Evolutionary conservation across 1,140 invertebrate genomes (phyloP).

Genomic region (Halictus rubicundus): DNA sequence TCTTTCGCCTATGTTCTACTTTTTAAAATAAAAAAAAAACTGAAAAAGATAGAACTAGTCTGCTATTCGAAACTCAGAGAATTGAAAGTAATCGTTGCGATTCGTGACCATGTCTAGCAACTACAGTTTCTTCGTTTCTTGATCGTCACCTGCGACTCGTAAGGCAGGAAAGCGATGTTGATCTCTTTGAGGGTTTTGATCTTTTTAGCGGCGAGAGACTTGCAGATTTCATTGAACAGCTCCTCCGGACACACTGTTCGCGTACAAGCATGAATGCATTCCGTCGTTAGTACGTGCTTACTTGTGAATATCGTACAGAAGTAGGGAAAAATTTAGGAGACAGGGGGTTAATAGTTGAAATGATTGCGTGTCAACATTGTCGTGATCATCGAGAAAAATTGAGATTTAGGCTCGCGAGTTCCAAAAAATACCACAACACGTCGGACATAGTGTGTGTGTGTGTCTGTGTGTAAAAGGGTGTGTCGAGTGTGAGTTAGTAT

Average conservation of each 20-base stretch:
- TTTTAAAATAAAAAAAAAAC: constrained; percentile 26
- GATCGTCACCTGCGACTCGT: constrained; percentile 95
- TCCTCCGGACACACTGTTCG: constrained; percentile 91
- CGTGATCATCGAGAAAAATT: constrained; percentile 7
- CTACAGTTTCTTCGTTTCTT: constrained; percentile 44
- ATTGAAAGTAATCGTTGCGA: constrained; percentile 16
- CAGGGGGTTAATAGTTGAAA: constrained; percentile 14
- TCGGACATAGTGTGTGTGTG: constrained; percentile 29
- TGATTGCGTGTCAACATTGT: constrained; percentile 21
- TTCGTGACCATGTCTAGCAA: constrained; percentile 35
- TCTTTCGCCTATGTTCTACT: constrained; percentile 51
- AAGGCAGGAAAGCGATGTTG: constrained; percentile 99
- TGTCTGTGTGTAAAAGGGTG: not conserved
- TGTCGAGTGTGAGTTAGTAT: constrained; percentile 16
- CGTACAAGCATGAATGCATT: constrained; percentile 78
- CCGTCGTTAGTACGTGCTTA: constrained; percentile 74
- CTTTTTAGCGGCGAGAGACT: constrained; percentile 95
- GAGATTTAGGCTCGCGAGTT: constrained; percentile 28
- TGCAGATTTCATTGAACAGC: constrained; percentile 97
- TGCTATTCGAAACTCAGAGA: constrained; percentile 34
- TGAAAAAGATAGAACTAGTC: constrained; percentile 38
- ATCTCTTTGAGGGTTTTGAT: constrained; percentile 99
- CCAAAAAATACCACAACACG: constrained; percentile 9
- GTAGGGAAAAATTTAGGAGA: constrained; percentile 9
- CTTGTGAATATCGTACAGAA: constrained; percentile 54